Evolutionary conservation across 2,113 vertebrate species (phyloP), one percentile per base, ranked within the genome.

Genomic region (Nothocercus julius): DNA sequence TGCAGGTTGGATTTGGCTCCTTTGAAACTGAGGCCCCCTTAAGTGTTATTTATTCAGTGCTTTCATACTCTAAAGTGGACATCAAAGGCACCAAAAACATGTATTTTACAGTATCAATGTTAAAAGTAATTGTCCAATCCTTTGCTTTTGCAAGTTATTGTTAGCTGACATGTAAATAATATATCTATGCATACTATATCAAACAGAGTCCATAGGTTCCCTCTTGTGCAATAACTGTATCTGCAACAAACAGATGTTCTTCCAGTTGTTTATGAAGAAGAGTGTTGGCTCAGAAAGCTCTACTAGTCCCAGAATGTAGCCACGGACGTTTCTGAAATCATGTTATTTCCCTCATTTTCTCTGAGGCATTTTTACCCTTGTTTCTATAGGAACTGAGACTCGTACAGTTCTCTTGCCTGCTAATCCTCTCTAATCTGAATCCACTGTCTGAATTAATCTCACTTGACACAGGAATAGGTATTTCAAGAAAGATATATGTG

Each of bases 381-480:
- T 11, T 66, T 69, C 27, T 44, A 9, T 30, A 64, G 53, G 34
- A 72, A 19, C 24, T 78, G 66, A 51, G 19, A 51, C 10, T 64
- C 76, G 38, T 4, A 5, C 2, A 21, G 1, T 47, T 67, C 42
- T 75, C 32, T 16, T 92, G 58, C n/a, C 34, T 78, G 13, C 36
- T 30, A 67, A 9, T 28, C 9, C 15, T 28, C 42, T 89, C 9
- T 45, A 79, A 82, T 20, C 36, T 56, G 42, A 87, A 68, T 8
- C 38, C 74, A 69, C 22, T 1, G 5, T 19, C 34, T 44, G 69
- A 66, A 0, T 0, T 30, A 47, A 49, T 47, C 53, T 32, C 15
- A 36, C 38, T 76, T 77, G 49, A 44, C 58, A 80, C 62, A 42
- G 20, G 14, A 9, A 63, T 69, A 59, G 59, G 54, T 69, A 9